phyloP scores from a whole-genome alignment of 2,797 vertebrate genomes.

The Lepidocolaptes lacrymiger region DNA sequence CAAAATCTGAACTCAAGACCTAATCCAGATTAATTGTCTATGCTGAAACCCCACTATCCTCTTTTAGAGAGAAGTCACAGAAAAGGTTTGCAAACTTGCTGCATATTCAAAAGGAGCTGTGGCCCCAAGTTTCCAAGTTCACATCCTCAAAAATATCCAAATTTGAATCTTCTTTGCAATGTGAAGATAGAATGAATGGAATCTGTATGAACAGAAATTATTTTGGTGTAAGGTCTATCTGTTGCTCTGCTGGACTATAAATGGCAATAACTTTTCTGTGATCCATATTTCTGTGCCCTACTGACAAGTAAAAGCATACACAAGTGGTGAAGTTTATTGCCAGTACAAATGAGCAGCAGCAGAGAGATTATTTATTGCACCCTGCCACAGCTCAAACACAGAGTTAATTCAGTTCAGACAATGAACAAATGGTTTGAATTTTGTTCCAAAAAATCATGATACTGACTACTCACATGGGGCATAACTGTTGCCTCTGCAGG shows the following conservation, averaged over 20 bases:
- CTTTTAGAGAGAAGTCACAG: background rate
- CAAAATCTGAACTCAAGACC: background rate
- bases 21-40: background rate
- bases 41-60: background rate
- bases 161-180: background rate
- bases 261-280: background rate
- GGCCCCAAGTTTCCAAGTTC: background rate
- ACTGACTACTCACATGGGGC: background rate
- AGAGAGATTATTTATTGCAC: background rate
- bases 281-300: background rate
- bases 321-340: background rate
- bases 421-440: constrained; percentile 26
- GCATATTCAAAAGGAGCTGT: background rate
- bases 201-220: fast-evolving
- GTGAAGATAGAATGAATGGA: background rate
- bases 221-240: background rate
- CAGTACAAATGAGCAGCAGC: background rate
- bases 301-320: background rate
- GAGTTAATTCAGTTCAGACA: background rate
- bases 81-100: background rate
- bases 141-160: background rate
- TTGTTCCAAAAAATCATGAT: background rate
- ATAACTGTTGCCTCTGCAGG: background rate
- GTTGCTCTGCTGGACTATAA: background rate
- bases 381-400: background rate